Evolutionary conservation across 2,888 invertebrate genomes (phyloP), one percentile per base, ranked within the genome.

Genomic region (Hyles lineata): DNA sequence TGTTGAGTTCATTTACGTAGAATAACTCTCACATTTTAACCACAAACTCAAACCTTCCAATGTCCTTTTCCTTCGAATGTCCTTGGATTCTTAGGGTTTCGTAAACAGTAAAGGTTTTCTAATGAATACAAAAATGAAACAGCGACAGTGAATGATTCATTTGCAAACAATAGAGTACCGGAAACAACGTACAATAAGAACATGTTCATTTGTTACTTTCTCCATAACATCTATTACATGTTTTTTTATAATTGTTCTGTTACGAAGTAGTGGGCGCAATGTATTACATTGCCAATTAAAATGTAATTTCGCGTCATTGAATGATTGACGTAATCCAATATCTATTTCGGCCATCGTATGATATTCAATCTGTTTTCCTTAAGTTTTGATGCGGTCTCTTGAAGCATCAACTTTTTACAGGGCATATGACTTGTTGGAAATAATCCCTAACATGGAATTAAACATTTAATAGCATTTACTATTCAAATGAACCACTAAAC

Each of bases 121-220:
- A 67, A 67, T 50, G 6, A 17, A 5, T 63, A 67, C 43, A 67
- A 67, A 73, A 61, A 60, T 78, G 76, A 74, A 74, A 72, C 72
- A 76, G 62, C 62, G 71, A 72, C 63, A 72, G 72, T 61, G 60
- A 70, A 71, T 71, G 59, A 88, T 80, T 87, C 88, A 91, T 91
- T 92, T 87, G 84, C 88, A 89, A 90, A 92, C 91, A 92, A 91
- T 92, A 87, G 81, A 76, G 74, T 81, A 79, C 85, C 86, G 89
- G 86, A 91, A 90, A 90, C 85, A 83, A 87, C 85, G 75, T 78
- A 73, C 78, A 75, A 77, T 78, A 77, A 81, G 79, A 80, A 77
- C 77, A 72, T 32, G 83, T 83, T 80, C 82, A 82, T 81, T 79
- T 80, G 78, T 81, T 81, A 89, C 88, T 89, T 90, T 90, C 89